Evolutionary conservation across 2,113 vertebrate species (phyloP).

Genomic region (Blennius ocellaris): DNA sequence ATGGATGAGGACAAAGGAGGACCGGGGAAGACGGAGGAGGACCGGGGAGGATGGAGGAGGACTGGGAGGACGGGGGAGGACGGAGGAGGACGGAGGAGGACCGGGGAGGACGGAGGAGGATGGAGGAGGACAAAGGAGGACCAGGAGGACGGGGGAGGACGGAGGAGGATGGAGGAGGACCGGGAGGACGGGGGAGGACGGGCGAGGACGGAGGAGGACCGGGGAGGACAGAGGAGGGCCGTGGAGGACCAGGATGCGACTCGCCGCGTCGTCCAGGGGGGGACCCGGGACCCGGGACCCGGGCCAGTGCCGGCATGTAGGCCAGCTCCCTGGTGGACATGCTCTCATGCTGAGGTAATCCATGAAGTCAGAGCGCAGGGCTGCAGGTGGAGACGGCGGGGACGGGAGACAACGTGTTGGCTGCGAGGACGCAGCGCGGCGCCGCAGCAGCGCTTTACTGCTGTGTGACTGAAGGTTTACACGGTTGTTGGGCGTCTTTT

Average conservation of each 20-base stretch:
- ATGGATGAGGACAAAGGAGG: too few relatives aligned
- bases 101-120: too few relatives aligned
- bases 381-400: constrained; percentile 75
- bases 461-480: constrained; percentile 39
- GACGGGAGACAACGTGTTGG: constrained; percentile 65
- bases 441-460: constrained; percentile 24
- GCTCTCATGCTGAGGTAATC: constrained; percentile 76
- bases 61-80: too few relatives aligned
- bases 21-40: too few relatives aligned
- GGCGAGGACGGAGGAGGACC: too few relatives aligned
- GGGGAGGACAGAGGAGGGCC: too few relatives aligned
- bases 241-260: constrained; percentile 50
- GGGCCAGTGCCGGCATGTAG: constrained; percentile 67
- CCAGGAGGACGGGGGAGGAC: too few relatives aligned
- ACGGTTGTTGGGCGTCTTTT: constrained; percentile 63
- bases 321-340: constrained; percentile 73
- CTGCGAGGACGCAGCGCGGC: constrained; percentile 47
- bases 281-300: constrained; percentile 46
- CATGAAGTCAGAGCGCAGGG: constrained; percentile 71
- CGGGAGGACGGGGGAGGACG: too few relatives aligned
- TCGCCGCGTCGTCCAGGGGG: constrained; percentile 41
- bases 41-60: too few relatives aligned
- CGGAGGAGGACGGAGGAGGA: too few relatives aligned
- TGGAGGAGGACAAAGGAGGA: too few relatives aligned
- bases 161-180: too few relatives aligned